phyloP scores from a whole-genome alignment of 1,140 invertebrate genomes.

The Procambarus virginalis region DNA sequence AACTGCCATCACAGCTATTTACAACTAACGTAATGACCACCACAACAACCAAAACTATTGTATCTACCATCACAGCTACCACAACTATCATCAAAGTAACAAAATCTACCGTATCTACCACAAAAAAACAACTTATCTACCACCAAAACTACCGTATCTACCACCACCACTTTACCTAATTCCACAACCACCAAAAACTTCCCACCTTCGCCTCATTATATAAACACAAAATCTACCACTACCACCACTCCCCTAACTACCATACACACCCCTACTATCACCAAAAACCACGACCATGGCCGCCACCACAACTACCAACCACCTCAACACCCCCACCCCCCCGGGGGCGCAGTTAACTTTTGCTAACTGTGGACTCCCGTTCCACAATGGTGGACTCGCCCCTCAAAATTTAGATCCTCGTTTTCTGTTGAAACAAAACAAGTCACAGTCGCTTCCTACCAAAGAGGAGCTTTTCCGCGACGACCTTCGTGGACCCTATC shows the following conservation, averaged over 20 bases:
- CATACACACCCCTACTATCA: not conserved
- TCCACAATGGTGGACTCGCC: not conserved
- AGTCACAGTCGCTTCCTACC: constrained; percentile 5
- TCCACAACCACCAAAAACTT: not conserved
- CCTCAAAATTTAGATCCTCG: constrained; percentile 13
- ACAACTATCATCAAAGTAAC: too few relatives aligned
- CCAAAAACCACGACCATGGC: not conserved
- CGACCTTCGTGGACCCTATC: not conserved
- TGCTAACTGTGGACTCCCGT: not conserved
- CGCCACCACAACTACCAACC: not conserved
- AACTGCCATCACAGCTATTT: too few relatives aligned
- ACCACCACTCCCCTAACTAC: not conserved
- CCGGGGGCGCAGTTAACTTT: not conserved
- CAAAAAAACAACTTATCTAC: too few relatives aligned
- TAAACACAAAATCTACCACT: not conserved
- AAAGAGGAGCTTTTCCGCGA: not conserved
- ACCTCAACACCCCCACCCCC: not conserved
- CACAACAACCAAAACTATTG: too few relatives aligned
- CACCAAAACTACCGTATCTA: too few relatives aligned
- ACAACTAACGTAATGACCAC: too few relatives aligned
- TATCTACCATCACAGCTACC: too few relatives aligned
- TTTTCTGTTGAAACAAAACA: constrained; percentile 23
- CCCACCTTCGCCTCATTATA: not conserved
- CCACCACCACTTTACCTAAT: not conserved
- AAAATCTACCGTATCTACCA: too few relatives aligned